Evolutionary conservation across 1,140 invertebrate genomes (phyloP).

Genomic region (Pseudoatta argentina): DNA sequence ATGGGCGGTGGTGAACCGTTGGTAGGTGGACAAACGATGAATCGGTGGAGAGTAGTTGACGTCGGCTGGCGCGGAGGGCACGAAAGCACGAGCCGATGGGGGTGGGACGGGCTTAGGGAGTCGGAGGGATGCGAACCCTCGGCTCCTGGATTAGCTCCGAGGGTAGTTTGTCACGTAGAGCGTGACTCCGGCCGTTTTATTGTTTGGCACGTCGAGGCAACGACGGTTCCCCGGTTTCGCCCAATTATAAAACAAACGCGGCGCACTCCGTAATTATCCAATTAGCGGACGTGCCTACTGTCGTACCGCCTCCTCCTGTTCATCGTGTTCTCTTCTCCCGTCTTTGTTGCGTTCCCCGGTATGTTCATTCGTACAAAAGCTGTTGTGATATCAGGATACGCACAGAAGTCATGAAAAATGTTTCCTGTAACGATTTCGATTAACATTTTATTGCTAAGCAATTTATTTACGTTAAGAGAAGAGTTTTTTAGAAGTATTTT

Average conservation of each 20-base stretch:
- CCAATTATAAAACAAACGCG: constrained; percentile 87
- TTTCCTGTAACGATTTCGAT: background rate
- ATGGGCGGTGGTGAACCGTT: background rate
- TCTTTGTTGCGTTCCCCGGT: constrained; percentile 47
- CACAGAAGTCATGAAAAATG: background rate
- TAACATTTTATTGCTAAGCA: background rate
- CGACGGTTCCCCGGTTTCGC: constrained; percentile 80
- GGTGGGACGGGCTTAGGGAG: constrained; percentile 36
- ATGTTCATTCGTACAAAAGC: constrained; percentile 59
- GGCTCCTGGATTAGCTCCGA: constrained; percentile 82
- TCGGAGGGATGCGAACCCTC: constrained; percentile 62
- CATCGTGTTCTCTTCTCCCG: constrained; percentile 22
- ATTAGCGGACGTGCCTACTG: constrained; percentile 83
- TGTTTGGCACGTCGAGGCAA: constrained; percentile 85
- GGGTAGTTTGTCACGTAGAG: constrained; percentile 86
- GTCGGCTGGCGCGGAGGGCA: background rate
- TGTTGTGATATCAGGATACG: background rate
- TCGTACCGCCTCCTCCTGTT: constrained; percentile 19
- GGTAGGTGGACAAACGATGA: constrained; percentile 33
- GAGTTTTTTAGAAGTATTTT: too few species aligned
- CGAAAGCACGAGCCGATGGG: background rate
- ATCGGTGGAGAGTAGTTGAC: constrained; percentile 20
- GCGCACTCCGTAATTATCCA: constrained; percentile 86
- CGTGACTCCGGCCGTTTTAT: constrained; percentile 85
- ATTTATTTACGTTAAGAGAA: background rate